phyloP scores from a whole-genome alignment of 1,140 invertebrate genomes.

The Camponotus floridanus region DNA sequence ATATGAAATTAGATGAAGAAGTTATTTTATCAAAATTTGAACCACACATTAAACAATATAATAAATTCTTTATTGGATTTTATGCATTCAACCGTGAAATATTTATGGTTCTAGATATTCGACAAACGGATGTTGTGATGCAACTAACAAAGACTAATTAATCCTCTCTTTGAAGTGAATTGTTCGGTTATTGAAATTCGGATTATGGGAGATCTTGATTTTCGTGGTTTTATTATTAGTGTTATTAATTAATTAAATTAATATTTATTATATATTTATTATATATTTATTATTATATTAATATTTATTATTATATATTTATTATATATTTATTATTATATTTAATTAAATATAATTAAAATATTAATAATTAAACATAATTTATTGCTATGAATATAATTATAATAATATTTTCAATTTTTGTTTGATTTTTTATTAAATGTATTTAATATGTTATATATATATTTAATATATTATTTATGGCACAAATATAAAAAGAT shows the following conservation, averaged over 20 bases:
- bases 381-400: neutral
- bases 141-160: slow-evolving; percentile 46
- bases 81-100: slow-evolving; percentile 19
- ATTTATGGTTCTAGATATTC: slow-evolving; percentile 18
- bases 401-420: neutral
- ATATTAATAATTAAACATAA: slow-evolving; percentile 12
- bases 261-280: too few relatives aligned
- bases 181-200: slow-evolving; percentile 12
- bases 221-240: neutral
- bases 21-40: neutral
- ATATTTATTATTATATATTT: too few relatives aligned
- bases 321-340: too few relatives aligned
- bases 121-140: slow-evolving; percentile 29
- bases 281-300: too few relatives aligned
- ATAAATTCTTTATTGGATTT: slow-evolving; percentile 35
- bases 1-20: too few relatives aligned
- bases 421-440: neutral
- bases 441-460: neutral
- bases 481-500: neutral
- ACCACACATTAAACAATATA: neutral
- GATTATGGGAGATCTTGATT: neutral
- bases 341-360: too few relatives aligned
- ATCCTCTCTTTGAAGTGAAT: slow-evolving; percentile 12
- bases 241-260: too few relatives aligned
- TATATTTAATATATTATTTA: neutral